Evolutionary conservation across 64 coral and sea anemone genomes (phyloP), one percentile per base, ranked within the genome.

Genomic region (Montipora foliosa): DNA sequence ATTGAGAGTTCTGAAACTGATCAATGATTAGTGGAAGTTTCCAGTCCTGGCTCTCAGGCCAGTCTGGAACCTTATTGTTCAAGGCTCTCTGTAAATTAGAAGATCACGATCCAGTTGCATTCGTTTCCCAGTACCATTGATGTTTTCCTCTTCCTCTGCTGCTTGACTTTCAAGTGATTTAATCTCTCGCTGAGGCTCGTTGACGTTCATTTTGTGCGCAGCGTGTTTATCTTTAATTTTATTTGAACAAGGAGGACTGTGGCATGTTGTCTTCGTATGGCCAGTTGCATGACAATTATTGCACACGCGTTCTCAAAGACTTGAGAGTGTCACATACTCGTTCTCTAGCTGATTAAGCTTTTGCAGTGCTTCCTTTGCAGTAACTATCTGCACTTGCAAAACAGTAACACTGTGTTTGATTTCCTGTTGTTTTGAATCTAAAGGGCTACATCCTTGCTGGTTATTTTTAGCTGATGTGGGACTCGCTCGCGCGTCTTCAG

Each of bases 341-440:
- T 1, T 25, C 25, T 25, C 25, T 25, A 25, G 25, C 25, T 25
- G 25, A 25, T 25, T 25, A 25, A 25, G 25, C 25, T 25, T 25
- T 25, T 25, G 25, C 25, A 25, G 25, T 25, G 25, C 25, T 25
- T 25, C 25, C 25, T 25, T 25, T 25, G 25, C 25, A 25, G 25
- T 25, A 25, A 25, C 25, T 25, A 25, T 25, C 25, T 25, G 25
- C 25, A 25, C 25, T 25, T 44, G 24, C 17, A 79, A 44, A 44
- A 79, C 77, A 79, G 17, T 79, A 44, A 79, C 12, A 79, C 12
- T 44, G 55, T 44, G 55, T 22, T 81, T 47, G 50, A 81, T 81
- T 81, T 81, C 79, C 9, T 52, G 79, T 81, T 81, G 48, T 44
- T 81, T 47, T 44, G 15, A 52, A 19, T 81, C 44, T 55, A 81